Evolutionary conservation across 2,113 vertebrate species (phyloP), one percentile per base, ranked within the genome.

Genomic region (Dasypus novemcinctus): DNA sequence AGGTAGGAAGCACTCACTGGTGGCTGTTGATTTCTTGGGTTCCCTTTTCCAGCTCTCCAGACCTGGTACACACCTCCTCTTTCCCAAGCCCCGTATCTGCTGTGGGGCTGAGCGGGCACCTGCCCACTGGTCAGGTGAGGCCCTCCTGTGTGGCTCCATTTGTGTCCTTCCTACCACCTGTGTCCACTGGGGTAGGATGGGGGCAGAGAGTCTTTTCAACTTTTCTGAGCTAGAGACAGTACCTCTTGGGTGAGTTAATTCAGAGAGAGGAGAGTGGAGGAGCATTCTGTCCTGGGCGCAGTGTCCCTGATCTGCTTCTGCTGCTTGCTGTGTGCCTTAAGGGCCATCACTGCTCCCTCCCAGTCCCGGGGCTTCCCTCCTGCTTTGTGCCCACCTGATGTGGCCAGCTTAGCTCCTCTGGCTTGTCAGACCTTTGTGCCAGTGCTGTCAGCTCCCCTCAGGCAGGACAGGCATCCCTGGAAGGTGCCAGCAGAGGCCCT

Each of bases 251-350:
- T 9, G 88, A 49, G 82, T 54, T 27, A 4, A 2, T 15, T 8
- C 29, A 20, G 81, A n/a, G 8, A 49, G 84, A 46, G 43, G n/a
- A 11, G n/a, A 33, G 46, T 5, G 2, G 68, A 31, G 59, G 90
- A 38, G 46, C 57, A 0, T 23, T 43, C 64, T 29, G 38, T 54
- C 46, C 38, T 4, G 25, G 75, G 57, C 63, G 78, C 25, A 0
- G 66, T 12, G 13, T 59, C 81, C 29, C 25, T 57, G 71, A 43
- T 21, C 78, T 11, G 5, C 71, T 49, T 7, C 46, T 17, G 33
- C 33, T n/a, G n/a, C n/a, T n/a, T n/a, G n/a, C n/a, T 86, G 23
- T 78, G 82, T 98, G 97, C 97, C 97, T 98, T 98, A 98, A 95
- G 69, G 49, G 43, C 95, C 87, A 33, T 7, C 90, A 92, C 86